These are phyloP conservation scores for Apostichopus californicus DNA, from an alignment of 35 echinoderm and acorn worm species.

Conservation along the genomic window DNA sequence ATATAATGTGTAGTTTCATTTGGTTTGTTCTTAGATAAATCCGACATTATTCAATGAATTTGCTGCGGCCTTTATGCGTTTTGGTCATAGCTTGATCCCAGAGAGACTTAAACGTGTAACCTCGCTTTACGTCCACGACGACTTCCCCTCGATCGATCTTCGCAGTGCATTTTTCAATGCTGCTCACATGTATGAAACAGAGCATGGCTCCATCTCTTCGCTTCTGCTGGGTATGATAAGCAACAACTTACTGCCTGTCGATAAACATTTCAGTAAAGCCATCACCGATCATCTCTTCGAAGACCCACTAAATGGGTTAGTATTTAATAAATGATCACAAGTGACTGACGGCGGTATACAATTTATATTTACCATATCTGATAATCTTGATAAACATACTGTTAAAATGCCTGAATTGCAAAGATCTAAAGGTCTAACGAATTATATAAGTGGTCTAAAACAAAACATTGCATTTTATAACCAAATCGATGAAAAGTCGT, in stretches of 20 bases:
- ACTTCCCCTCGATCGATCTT: neutral
- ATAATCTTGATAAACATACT: neutral
- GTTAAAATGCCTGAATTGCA: neutral
- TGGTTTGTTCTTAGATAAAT: neutral
- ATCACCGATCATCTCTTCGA: slow-evolving; percentile 56
- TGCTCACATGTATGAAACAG: neutral
- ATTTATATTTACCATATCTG: neutral
- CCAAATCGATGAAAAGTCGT: neutral
- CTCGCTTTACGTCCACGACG: neutral
- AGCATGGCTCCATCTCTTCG: slow-evolving; percentile 21
- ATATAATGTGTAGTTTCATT: too few species aligned
- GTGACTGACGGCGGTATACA: neutral
- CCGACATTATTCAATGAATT: slow-evolving; percentile 14
- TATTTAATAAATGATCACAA: neutral
- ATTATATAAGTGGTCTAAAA: neutral
- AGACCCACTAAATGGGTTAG: neutral
- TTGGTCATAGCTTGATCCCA: slow-evolving; percentile 22
- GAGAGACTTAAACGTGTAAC: neutral
- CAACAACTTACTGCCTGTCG: neutral
- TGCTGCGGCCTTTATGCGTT: slow-evolving; percentile 16
- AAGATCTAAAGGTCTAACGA: neutral
- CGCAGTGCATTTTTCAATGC: slow-evolving; percentile 38
- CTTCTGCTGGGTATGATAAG: slow-evolving; percentile 26
- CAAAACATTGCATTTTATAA: neutral
- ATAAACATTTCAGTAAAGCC: neutral